Evolutionary conservation across 2,797 vertebrate species (phyloP).

Genomic region (Rhabdomys pumilio): DNA sequence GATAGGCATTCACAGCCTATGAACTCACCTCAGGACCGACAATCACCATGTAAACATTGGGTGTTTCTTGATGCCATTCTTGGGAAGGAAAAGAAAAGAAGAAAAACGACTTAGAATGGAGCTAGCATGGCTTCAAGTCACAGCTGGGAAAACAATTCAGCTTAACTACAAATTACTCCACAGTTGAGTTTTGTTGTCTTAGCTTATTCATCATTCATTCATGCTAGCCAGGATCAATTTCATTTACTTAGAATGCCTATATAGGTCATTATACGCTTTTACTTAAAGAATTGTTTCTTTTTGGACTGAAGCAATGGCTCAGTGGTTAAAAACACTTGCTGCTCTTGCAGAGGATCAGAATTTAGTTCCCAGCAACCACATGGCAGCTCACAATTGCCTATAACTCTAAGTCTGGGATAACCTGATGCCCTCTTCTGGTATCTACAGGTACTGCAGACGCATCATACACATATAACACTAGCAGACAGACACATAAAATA

Average conservation of each 20-base stretch:
- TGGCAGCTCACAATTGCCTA: neutral
- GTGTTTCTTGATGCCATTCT: conserved; percentile 95
- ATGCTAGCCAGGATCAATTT: neutral
- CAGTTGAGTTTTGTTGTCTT: neutral
- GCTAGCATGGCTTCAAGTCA: neutral
- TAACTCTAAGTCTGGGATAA: neutral
- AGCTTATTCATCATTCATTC: neutral
- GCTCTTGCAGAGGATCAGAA: neutral
- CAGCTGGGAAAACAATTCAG: conserved; percentile 22
- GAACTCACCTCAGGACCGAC: conserved; percentile 95
- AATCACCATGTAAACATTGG: conserved; percentile 92
- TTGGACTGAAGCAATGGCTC: neutral
- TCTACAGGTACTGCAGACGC: neutral
- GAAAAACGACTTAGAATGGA: neutral
- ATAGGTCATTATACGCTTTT: neutral
- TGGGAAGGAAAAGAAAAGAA: conserved; percentile 73
- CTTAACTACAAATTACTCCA: neutral
- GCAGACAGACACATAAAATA: neutral
- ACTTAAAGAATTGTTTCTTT: neutral
- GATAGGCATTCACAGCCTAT: accelerated
- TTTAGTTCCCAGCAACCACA: neutral
- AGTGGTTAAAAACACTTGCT: neutral
- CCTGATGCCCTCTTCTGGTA: neutral
- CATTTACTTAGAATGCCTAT: neutral
- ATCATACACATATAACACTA: neutral